Conservation (phyloP, 2,797 vertebrate genomes). For the Eulemur mongoz region DNA sequence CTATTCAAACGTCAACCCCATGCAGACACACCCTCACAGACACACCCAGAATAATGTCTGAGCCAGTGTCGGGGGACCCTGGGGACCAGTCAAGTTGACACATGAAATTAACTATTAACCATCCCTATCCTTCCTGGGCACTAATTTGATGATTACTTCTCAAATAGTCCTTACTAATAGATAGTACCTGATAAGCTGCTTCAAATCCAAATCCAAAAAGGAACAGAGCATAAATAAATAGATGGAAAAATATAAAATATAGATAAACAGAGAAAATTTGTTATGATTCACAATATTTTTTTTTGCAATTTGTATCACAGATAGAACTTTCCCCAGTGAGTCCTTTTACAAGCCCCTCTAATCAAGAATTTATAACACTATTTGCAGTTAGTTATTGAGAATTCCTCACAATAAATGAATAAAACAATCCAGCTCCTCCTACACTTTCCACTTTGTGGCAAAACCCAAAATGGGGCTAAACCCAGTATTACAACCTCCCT, state of each 20-base stretch:
- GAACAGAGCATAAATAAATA: background rate
- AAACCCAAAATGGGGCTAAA: background rate
- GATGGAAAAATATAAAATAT: background rate
- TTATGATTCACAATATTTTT: background rate
- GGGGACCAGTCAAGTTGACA: background rate
- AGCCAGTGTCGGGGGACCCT: background rate
- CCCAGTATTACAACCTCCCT: background rate
- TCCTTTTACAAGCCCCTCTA: background rate
- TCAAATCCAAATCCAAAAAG: background rate
- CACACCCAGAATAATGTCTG: background rate
- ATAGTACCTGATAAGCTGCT: background rate
- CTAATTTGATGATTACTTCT: background rate
- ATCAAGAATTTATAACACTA: background rate
- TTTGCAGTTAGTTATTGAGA: conserved; percentile 7
- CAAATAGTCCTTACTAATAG: background rate
- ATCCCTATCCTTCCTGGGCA: background rate
- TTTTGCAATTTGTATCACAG: background rate
- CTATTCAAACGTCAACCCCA: background rate
- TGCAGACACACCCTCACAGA: background rate
- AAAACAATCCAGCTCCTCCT: background rate
- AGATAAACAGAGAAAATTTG: background rate
- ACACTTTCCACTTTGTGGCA: background rate
- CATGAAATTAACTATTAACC: background rate
- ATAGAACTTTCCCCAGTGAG: background rate
- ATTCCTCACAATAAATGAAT: background rate